Base-by-base conservation (phyloP, 2,888 invertebrate species). In the Lithosia quadra region DNA sequence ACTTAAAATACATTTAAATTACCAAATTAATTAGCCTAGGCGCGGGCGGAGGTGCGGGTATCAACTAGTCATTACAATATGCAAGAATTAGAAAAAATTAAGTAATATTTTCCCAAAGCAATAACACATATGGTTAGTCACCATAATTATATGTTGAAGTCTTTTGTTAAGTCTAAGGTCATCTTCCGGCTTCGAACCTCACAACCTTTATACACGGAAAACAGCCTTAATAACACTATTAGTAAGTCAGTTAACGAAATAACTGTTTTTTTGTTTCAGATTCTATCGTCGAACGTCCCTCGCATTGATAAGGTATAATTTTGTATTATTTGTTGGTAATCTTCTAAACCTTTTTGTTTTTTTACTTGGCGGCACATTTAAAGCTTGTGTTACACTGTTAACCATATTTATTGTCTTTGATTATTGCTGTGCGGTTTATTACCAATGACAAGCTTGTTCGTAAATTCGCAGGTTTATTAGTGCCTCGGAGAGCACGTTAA, bases 281-380 rank as follows among this genome's bases (percentile, higher is more conserved):
- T 74, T 39, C 36, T 59, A 67, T 28, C 67, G 61, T 21, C 69
- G 58, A 61, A 34, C 73, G 68, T 69, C 66, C 61, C 63, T 71
- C 68, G 24, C 28, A 36, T 67, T 60, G 58, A 74, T 68, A 80
- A 79, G 79, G 79, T 79, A 79, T 81, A 79, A 79, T 77, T 74
- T 77, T 69, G 67, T 76, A 69, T 76, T 73, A 74, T 76, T 76
- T 70, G 62, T 77, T 64, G 66, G 21, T 63, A 68, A 76, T 71
- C 61, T 72, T 75, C 49, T 65, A 11, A 63, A 59, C 63, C 57
- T 69, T 71, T 74, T 76, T 72, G 70, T 72, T 78, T 77, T n/a
- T 75, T 80, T 78, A 74, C 57, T 56, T 28, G 28, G 1, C 11
- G 56, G 24, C 13, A 59, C 59, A 63, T 64, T 61, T 75, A 59